Percentiles rank a stretch among this genome's conserved stretches.
These are phyloP conservation scores for Daptonema setosum DNA, from an alignment of 2,888 invertebrate species.

Conservation along the genomic window DNA sequence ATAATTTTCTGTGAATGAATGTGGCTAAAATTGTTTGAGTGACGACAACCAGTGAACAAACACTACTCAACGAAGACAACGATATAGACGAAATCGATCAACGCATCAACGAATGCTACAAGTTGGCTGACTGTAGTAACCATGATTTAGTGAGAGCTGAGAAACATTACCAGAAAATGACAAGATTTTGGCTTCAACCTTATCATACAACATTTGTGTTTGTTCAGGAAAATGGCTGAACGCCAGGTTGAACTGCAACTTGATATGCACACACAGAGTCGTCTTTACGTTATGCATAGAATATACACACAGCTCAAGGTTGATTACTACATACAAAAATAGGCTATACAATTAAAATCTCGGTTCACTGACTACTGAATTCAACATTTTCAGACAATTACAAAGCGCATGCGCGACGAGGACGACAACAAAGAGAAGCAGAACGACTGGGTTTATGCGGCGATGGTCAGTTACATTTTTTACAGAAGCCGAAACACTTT, in stretches of 20 bases:
- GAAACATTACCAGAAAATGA: no score
- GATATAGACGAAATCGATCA: not conserved
- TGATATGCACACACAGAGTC: not conserved
- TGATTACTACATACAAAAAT: no score
- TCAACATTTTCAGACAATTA: slow-evolving; percentile 14
- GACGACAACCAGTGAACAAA: not conserved
- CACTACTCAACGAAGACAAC: not conserved
- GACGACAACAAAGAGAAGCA: slow-evolving; percentile 20
- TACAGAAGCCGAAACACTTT: no score
- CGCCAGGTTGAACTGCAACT: not conserved
- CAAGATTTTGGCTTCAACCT: no score
- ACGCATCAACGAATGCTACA: not conserved
- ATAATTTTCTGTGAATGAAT: no score
- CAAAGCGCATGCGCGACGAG: slow-evolving; percentile 21
- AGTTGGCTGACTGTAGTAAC: no score
- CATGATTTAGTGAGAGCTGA: no score
- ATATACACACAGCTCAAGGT: not conserved
- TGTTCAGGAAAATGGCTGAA: not conserved
- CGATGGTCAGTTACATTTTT: no score
- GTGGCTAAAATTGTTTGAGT: no score
- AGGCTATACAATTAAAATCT: no score
- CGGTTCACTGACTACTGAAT: no score
- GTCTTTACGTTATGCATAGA: not conserved
- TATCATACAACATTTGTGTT: no score
- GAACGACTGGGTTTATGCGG: slow-evolving; percentile 22